Base-by-base conservation (phyloP, 2,888 invertebrate genomes). In the Nephrocerus scutellatus region DNA sequence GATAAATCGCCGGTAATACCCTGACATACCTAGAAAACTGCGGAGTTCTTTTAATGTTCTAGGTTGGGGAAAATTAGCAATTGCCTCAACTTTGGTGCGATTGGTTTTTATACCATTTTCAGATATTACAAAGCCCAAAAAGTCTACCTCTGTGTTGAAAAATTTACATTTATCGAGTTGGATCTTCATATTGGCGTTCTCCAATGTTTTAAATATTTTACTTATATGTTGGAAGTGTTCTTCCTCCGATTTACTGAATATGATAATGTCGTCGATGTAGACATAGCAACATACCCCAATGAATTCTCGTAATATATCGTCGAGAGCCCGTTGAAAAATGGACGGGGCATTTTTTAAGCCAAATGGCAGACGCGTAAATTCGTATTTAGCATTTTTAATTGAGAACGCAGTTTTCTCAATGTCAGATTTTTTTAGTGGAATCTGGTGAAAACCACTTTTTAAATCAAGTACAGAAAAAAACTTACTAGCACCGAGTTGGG, bases 251-350 rank as follows among this genome's bases (percentile, higher is more conserved):
- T 41, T 29, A 19, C 39, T 36, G 18, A 45, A 46, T 7, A 38
- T 37, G 10, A 46, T 44, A 6, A 46, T 42, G n/a, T 39, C 36
- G 18, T 39, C 36, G n/a, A 45, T 39, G 20, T 45, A 39, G 7
- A 41, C 44, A 20, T 32, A 36, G 13, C 39, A 40, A n/a, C 14
- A 31, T 23, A 36, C 35, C 13, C 22, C 32, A 15, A 41, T 41
- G 9, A 40, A 20, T 20, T 39, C 32, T 15, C 36, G 16, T 7
- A 39, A 9, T 18, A 43, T 43, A 21, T 39, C 45, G 8, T 39
- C 41, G 4, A 39, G 25, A n/a, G 42, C n/a, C 9, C 45, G 15
- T 26, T 30, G 41, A 15, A 39, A 41, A 30, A 39, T 45, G 12
- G 41, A 31, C 4, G 45, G 39, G 8, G 40, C 34, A 18, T 43